Evolutionary conservation across 2,113 vertebrate species (phyloP), one percentile per base, ranked within the genome.

Genomic region (Columba livia): DNA sequence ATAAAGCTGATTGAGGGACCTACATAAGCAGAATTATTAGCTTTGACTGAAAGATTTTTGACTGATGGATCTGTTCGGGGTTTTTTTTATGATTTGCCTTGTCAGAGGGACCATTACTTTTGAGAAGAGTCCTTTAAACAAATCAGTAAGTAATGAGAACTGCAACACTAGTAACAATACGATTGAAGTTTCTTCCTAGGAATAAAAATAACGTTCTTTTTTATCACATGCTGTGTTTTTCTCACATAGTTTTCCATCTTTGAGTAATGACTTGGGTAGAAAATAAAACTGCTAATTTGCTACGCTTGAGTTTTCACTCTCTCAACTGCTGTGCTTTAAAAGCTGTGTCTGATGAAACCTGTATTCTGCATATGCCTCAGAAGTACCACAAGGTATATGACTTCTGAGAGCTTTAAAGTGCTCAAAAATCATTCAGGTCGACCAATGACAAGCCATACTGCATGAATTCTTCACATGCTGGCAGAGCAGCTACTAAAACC

Each of bases 261-360:
- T 84, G 65, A 93, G 69, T 66, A 95, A 90, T 69, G 89, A 60
- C 54, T 87, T 54, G 16, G 29, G 20, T 79, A 95, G 85, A 85
- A 95, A 92, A 94, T 67, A 92, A 96, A 95, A 83, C 78, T 56
- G 62, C 71, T 89, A 58, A 95, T 89, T 96, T 93, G 93, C 56
- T 73, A 84, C 5, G 13, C 72, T 91, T 0, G 0, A 79, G 17
- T 70, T 93, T 88, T 87, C 70, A 53, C 51, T 77, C 51, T 95
- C 11, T 5, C 36, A 85, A 75, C 47, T 77, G 64, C 78, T 77
- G 48, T 54, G 77, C 88, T 90, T 91, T 91, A 73, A 93, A 73
- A 93, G 70, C 62, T 10, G 5, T 62, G 48, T 73, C 62, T 85
- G 77, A 58, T 64, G 83, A 90, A 95, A 90, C 57, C 47, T 89